Base-by-base conservation (phyloP, 2,888 invertebrate species). In the Acleris emargana region DNA sequence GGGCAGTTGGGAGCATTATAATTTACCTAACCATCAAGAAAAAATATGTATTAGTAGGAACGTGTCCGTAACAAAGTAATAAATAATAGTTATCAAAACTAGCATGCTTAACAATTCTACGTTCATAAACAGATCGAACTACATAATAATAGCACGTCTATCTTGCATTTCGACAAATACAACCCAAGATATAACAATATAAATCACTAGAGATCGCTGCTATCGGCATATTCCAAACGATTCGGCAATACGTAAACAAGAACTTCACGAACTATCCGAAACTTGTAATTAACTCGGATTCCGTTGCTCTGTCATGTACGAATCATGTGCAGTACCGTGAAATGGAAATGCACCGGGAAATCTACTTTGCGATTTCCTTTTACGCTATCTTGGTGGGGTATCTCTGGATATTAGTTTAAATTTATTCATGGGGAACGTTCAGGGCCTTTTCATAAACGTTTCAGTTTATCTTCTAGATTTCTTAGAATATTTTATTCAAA, bases 231-330 rank as follows among this genome's bases (percentile, higher is more conserved):
- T 43, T 42, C 38, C 9, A n/a, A 38, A 22, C 58, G 7, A 16
- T 51, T 51, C 28, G 20, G 16, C 25, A 42, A 51, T 43, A 52
- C 51, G 59, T 20, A 22, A 59, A 59, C 59, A 52, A 58, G 11
- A 16, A 60, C 51, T 51, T 60, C 5, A 6, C 22, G 42, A 52
- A 60, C 59, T 51, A 69, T 68, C 62, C 55, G 50, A 54, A 77
- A 76, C 71, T 76, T 75, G 74, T 77, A 77, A 77, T 77, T 76
- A 73, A 72, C 70, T 74, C 63, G 54, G 42, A 63, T 61, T 59
- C 54, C 61, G 42, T 50, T 49, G 61, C 63, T 58, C 52, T 62
- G 58, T 70, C 53, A 43, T 63, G 68, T 47, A 22, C 52, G 25
- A 54, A 49, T 32, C 53, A 66, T 59, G 50, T 50, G 58, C 58